Conservation (phyloP, 2,888 invertebrate genomes). For the Cosmorhoe ocellata region DNA sequence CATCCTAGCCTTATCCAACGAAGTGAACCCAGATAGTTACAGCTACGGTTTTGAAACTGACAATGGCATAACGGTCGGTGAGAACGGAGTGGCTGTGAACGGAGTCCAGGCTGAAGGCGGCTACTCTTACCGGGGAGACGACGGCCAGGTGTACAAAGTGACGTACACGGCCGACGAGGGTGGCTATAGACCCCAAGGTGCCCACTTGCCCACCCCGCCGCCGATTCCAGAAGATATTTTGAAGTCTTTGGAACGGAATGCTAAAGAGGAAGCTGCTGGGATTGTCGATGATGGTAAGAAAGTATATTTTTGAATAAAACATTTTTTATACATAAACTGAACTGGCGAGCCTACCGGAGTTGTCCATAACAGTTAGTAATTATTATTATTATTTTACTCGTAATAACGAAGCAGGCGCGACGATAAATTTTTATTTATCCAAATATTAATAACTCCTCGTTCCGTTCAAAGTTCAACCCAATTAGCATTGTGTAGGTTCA, state of each 20-base stretch:
- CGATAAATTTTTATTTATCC: constrained; percentile 1
- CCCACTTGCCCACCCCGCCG: constrained; percentile 67
- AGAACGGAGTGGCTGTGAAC: constrained; percentile 55
- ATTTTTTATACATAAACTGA: too few relatives aligned
- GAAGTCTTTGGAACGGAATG: constrained; percentile 63
- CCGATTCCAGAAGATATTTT: constrained; percentile 68
- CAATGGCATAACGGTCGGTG: constrained; percentile 67
- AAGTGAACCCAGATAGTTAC: constrained; percentile 55
- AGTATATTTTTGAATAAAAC: background rate
- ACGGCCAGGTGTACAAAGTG: constrained; percentile 67
- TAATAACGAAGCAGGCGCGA: background rate
- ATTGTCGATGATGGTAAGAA: constrained; percentile 66
- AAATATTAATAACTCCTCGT: background rate
- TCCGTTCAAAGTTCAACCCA: constrained; percentile 10
- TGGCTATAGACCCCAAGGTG: constrained; percentile 64
- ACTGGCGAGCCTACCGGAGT: too few relatives aligned
- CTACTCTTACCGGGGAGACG: constrained; percentile 67
- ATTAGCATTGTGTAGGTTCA: constrained; percentile 9
- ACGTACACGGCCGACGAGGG: constrained; percentile 66
- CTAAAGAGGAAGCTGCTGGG: constrained; percentile 68
- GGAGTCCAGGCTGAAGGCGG: constrained; percentile 66
- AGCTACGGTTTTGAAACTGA: constrained; percentile 67
- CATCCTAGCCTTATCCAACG: constrained; percentile 56
- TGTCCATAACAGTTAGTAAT: too few relatives aligned
- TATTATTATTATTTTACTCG: too few relatives aligned